These are phyloP conservation scores for Hirtodrosophila trivittata DNA, from an alignment of 2,888 invertebrate genomes.

Conservation along the genomic window DNA sequence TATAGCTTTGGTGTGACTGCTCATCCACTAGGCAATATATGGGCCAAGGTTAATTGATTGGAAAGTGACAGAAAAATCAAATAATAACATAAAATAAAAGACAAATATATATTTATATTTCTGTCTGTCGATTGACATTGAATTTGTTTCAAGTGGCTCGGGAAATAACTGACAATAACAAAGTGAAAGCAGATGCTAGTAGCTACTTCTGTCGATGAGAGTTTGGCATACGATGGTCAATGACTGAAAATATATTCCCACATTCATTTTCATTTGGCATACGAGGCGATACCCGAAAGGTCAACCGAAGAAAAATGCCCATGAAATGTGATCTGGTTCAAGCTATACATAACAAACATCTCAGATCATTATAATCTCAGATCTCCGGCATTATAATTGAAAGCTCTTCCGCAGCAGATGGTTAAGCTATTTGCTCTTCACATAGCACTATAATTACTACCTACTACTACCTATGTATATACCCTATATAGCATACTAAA, in stretches of 20 bases:
- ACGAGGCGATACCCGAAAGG: conserved; percentile 8
- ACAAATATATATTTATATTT: conserved; percentile 1
- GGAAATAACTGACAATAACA: conserved; percentile 12
- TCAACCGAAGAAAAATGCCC: conserved; percentile 11
- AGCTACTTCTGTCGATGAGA: not conserved
- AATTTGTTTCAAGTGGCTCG: conserved; percentile 13
- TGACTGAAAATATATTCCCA: conserved; percentile 31
- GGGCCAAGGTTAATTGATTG: conserved; percentile 50
- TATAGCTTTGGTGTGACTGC: not conserved
- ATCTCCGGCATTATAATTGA: not conserved
- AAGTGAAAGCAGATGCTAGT: conserved; percentile 44
- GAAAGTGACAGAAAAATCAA: conserved; percentile 31
- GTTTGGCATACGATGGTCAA: not conserved
- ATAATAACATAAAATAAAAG: not conserved
- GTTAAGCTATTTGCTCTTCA: not conserved
- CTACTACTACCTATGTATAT: too few relatives aligned
- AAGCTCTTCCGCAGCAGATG: not conserved
- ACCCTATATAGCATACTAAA: too few relatives aligned
- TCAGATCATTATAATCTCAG: not conserved
- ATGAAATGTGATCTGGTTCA: conserved; percentile 35
- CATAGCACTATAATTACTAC: too few relatives aligned
- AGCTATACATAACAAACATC: not conserved
- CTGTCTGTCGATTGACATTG: conserved; percentile 40
- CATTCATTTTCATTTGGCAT: conserved; percentile 19
- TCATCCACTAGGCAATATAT: conserved; percentile 8